phyloP scores from a whole-genome alignment of 2,888 invertebrate species.

The Tinea semifulvella region DNA sequence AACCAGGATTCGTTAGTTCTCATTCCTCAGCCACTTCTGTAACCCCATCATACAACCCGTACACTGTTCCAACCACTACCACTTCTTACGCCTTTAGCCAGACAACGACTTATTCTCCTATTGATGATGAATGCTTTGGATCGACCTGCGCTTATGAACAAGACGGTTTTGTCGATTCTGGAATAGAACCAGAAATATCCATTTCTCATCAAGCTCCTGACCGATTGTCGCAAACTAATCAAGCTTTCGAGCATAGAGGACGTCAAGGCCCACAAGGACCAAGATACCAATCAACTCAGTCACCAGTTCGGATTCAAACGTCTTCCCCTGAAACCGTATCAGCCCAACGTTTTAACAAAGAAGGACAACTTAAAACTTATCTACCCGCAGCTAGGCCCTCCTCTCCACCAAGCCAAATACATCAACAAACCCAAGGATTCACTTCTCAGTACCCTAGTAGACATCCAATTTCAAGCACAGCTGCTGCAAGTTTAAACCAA shows the following conservation, averaged over 20 bases:
- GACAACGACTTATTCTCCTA: conserved; percentile 31
- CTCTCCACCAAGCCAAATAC: not conserved
- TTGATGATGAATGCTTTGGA: conserved; percentile 7
- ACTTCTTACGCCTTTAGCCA: conserved; percentile 34
- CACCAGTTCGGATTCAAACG: not conserved
- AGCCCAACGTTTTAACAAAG: conserved; percentile 21
- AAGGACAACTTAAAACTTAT: not conserved
- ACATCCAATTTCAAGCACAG: too few species aligned
- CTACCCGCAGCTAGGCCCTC: not conserved
- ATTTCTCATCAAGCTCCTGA: conserved; percentile 12
- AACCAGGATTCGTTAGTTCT: conserved; percentile 4
- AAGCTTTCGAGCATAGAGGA: not conserved
- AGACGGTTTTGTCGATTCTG: conserved; percentile 6
- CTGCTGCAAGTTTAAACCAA: too few species aligned
- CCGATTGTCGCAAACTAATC: not conserved
- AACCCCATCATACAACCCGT: conserved; percentile 17
- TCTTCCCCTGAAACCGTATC: not conserved
- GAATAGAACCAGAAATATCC: conserved; percentile 7
- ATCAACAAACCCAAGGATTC: not conserved
- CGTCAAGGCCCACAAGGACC: not conserved
- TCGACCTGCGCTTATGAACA: conserved; percentile 8
- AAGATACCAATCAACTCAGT: not conserved
- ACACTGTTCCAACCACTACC: conserved; percentile 26
- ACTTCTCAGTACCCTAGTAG: not conserved
- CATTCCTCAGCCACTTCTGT: conserved; percentile 1